Conservation (phyloP, 2,113 vertebrate species). For the Odobenus rosmarus region DNA sequence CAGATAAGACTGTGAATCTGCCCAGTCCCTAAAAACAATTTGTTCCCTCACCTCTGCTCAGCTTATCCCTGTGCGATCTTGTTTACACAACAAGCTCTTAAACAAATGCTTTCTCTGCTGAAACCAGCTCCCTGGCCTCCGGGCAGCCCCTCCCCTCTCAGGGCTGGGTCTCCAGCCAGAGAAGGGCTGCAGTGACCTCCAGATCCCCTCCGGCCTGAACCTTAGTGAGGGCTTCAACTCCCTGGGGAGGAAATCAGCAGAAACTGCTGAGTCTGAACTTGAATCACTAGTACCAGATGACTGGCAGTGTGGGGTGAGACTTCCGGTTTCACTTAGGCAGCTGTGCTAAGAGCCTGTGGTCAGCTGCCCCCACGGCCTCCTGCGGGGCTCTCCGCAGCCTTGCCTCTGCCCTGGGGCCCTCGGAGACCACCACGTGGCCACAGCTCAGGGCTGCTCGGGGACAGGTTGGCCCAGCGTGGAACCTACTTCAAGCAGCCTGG, state of each 20-base stretch:
- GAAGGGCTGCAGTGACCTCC: neutral
- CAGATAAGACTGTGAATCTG: conserved; percentile 23
- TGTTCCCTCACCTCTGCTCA: neutral
- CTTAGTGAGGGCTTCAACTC: neutral
- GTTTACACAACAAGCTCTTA: conserved; percentile 70
- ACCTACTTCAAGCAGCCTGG: neutral
- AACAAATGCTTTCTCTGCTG: conserved; percentile 48
- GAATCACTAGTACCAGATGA: neutral
- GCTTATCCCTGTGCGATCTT: conserved; percentile 56
- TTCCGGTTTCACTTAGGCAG: neutral
- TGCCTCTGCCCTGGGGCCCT: neutral
- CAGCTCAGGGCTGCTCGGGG: neutral
- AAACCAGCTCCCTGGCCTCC: conserved; percentile 30
- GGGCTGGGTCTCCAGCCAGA: neutral
- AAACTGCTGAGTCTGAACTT: neutral
- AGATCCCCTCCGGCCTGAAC: neutral
- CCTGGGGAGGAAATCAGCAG: neutral
- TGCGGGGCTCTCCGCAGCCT: neutral
- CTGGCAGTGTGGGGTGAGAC: neutral
- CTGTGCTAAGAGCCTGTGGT: no score
- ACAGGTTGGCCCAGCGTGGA: neutral
- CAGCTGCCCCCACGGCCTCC: neutral
- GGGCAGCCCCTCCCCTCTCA: neutral
- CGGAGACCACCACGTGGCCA: neutral
- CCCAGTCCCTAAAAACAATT: conserved; percentile 51